Base-by-base conservation (phyloP, 2,797 vertebrate species). In the Rachycentron canadum region DNA sequence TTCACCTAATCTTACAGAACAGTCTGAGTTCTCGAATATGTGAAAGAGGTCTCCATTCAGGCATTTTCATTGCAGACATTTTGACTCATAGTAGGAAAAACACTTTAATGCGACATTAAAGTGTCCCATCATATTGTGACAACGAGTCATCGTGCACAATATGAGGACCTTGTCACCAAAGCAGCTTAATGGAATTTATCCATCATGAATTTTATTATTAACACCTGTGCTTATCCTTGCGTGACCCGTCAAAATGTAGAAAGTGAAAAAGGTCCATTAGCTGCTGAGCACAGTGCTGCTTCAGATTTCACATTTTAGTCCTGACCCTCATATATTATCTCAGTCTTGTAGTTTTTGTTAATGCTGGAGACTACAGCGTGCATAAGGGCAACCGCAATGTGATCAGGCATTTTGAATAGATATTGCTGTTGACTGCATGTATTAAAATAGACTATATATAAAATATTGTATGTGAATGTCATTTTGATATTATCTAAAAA, bases 1-100 rank as follows among this genome's bases (percentile, higher is more conserved):
- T 60, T 68, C 28, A 7, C 7, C 59, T 45, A 68, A 70, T 75
- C 32, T 58, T 52, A 78, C 10, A 61, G n/a, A 62, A 23, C 23
- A 78, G 23, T 36, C 2, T 17, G 56, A 73, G 13, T 36, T 49
- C 53, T 50, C 25, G 2, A 70, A 59, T 6, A 38, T 41, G 19
- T 23, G 7, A 55, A 36, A 13, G 13, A 45, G 14, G 34, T 64
- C 71, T 71, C 13, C 17, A 28, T 66, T 7, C 13, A 40, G 25
- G 16, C 6, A 17, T 69, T 45, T 32, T 40, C 8, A 56, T 16
- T 53, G 6, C 5, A 9, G 19, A 62, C 3, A 28, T 78, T 72
- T 55, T 58, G 30, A 81, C 41, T 23, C 19, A 41, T 53, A 19
- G 23, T 12, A 57, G 60, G 21, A 45, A 56, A 56, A 45, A 17